Percentiles rank a stretch among this genome's conserved stretches.
These are phyloP conservation scores for Drosophila busckii DNA, from an alignment of 1,140 invertebrate genomes.

Conservation along the genomic window DNA sequence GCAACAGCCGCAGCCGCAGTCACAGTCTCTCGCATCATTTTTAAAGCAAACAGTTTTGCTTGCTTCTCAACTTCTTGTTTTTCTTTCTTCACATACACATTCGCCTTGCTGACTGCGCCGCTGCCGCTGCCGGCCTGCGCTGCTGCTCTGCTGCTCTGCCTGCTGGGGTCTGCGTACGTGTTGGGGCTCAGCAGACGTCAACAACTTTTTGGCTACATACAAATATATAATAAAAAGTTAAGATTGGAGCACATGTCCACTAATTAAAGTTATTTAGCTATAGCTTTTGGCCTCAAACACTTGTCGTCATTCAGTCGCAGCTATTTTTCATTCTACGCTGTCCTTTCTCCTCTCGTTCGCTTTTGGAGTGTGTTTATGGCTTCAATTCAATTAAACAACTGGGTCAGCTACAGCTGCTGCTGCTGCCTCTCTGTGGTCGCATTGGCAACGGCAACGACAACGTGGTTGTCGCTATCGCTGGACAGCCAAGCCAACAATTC, in stretches of 20 bases:
- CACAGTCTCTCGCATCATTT: slow-evolving; percentile 55
- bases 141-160: slow-evolving; percentile 12
- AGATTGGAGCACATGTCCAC: slow-evolving; percentile 50
- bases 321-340: slow-evolving; percentile 51
- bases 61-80: slow-evolving; percentile 5
- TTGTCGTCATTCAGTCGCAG: slow-evolving; percentile 22
- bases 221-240: too few relatives aligned
- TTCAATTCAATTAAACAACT: slow-evolving; percentile 77
- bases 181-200: slow-evolving; percentile 72
- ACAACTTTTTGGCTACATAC: too few relatives aligned
- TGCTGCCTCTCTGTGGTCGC: slow-evolving; percentile 31
- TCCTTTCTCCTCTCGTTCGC: slow-evolving; percentile 17
- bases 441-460: slow-evolving; percentile 42
- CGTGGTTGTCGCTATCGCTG: too few relatives aligned
- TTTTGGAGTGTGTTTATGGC: slow-evolving; percentile 69
- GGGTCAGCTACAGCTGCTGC: too few relatives aligned
- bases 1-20: not conserved
- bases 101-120: slow-evolving; percentile 18
- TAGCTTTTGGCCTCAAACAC: too few relatives aligned
- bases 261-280: slow-evolving; percentile 73
- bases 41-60: slow-evolving; percentile 71
- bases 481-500: too few relatives aligned
- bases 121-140: not conserved
- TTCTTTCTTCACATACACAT: slow-evolving; percentile 11
- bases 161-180: slow-evolving; percentile 50